Percentiles rank a stretch among this genome's conserved stretches.
These are phyloP conservation scores for Enteromius fasciolatus DNA, from an alignment of 2,797 vertebrate genomes.

Conservation along the genomic window DNA sequence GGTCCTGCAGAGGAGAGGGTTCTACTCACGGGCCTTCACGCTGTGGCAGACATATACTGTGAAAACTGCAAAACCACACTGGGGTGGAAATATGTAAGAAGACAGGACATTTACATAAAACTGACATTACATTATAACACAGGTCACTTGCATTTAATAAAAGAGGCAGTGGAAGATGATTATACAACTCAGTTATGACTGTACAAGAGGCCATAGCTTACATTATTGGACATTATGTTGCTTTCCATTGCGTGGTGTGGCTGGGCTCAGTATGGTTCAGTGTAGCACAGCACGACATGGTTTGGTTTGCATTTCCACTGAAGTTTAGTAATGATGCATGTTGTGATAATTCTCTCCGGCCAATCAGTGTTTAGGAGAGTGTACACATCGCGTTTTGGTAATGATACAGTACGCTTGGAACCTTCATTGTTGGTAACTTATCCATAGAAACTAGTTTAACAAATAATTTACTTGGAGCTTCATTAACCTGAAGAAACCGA, in stretches of 20 bases:
- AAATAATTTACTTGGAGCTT: neutral
- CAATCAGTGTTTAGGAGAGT: no score
- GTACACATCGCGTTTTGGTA: no score
- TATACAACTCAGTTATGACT: neutral
- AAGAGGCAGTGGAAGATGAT: neutral
- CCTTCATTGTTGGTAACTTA: no score
- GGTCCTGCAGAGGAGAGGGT: constrained; percentile 97
- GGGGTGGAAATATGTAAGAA: constrained; percentile 99
- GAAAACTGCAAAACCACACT: constrained; percentile 99
- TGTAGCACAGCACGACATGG: no score
- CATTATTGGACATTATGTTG: neutral
- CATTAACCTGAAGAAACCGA: constrained; percentile 1
- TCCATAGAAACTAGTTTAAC: no score
- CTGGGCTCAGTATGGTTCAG: no score
- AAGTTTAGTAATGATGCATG: no score
- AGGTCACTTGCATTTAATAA: neutral
- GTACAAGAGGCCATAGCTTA: neutral
- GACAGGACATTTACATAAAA: neutral
- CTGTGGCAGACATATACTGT: constrained; percentile 98
- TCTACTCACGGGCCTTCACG: constrained; percentile 93
- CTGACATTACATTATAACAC: neutral
- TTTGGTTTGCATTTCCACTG: no score
- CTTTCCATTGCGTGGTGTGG: no score
- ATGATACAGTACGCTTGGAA: no score
- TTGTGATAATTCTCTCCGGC: no score